Evolutionary conservation across 2,888 invertebrate genomes (phyloP).

Genomic region (Criorhina ranunculi): DNA sequence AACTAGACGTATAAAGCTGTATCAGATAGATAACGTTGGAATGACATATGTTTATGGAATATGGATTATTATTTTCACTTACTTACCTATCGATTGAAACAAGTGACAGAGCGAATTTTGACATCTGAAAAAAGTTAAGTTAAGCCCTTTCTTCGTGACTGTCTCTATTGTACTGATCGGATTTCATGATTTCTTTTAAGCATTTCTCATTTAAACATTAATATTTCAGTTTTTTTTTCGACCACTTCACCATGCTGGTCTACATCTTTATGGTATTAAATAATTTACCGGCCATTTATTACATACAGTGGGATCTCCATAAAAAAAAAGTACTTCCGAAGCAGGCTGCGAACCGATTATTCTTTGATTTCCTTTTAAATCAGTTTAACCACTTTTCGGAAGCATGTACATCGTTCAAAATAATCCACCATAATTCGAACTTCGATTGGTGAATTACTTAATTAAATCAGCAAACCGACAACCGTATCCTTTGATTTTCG

Average conservation of each 20-base stretch:
- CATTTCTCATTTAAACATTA: background rate
- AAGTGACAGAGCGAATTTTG: no score
- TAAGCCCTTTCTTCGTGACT: background rate
- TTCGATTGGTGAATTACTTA: conserved; percentile 40
- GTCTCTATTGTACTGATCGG: background rate
- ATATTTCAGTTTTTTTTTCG: conserved; percentile 1
- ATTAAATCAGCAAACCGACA: conserved; percentile 43
- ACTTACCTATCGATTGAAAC: no score
- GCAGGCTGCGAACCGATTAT: conserved; percentile 6
- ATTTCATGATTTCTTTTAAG: background rate
- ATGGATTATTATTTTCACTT: no score
- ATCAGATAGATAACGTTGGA: no score
- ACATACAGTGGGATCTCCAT: background rate
- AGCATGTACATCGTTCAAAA: conserved; percentile 5
- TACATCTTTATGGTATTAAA: background rate
- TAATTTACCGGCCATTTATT: conserved; percentile 23
- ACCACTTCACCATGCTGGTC: background rate
- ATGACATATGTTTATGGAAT: no score
- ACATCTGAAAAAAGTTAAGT: no score
- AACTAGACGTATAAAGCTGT: no score
- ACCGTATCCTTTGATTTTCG: conserved; percentile 29
- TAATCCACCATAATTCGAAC: conserved; percentile 31
- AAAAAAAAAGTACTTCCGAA: background rate
- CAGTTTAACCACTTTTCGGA: conserved; percentile 3
- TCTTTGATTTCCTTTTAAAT: conserved; percentile 19